A percentile compares a stretch with the other conserved stretches of the same genome.
Conservation (phyloP, 2,113 vertebrate species). For the Phalacrocorax pelagicus region DNA sequence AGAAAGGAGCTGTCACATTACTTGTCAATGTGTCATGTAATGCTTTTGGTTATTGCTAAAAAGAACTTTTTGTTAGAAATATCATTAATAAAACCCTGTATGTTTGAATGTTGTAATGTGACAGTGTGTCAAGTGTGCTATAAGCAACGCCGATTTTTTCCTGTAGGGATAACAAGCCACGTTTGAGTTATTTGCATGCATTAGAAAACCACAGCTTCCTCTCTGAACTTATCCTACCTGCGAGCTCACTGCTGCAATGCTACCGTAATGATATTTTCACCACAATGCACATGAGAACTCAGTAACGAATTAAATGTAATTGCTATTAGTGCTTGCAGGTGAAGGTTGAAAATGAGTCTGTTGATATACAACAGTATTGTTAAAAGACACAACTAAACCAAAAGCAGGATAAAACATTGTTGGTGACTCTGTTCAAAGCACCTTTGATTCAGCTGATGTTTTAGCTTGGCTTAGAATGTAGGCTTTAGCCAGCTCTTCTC, state of each 20-base stretch:
- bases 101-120: neutral
- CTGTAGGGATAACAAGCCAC: neutral
- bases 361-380: neutral
- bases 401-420: neutral
- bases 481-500: neutral
- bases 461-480: neutral
- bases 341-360: neutral
- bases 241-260: neutral
- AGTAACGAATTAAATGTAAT: neutral
- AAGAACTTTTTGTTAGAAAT: slow-evolving; percentile 7
- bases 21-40: slow-evolving; percentile 38
- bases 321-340: neutral
- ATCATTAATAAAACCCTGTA: neutral
- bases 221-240: neutral
- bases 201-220: neutral
- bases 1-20: slow-evolving; percentile 31
- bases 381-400: neutral
- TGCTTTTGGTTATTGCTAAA: slow-evolving; percentile 11
- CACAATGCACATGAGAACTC: neutral
- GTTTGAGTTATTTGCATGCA: neutral
- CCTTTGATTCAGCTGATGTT: neutral
- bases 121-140: neutral
- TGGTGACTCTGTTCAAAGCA: neutral
- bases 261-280: neutral
- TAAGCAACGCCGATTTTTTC: neutral